phyloP scores from a whole-genome alignment of 1,140 invertebrate genomes.

The Plodia interpunctella region DNA sequence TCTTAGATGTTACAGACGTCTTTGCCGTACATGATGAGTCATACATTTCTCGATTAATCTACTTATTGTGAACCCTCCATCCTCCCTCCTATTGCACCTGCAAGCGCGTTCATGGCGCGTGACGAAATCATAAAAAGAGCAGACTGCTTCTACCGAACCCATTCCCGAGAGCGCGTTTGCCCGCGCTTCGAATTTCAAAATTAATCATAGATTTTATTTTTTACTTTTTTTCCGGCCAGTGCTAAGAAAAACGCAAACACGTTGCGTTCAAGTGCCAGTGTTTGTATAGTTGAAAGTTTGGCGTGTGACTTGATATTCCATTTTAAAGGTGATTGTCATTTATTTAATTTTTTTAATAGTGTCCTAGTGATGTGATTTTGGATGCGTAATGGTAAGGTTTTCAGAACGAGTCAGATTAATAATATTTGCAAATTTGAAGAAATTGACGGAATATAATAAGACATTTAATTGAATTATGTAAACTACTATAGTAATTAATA shows the following conservation, averaged over 20 bases:
- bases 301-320: slow-evolving; percentile 65
- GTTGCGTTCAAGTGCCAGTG: slow-evolving; percentile 69
- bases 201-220: slow-evolving; percentile 22
- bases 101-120: slow-evolving; percentile 38
- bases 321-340: slow-evolving; percentile 63
- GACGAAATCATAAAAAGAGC: slow-evolving; percentile 66
- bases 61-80: slow-evolving; percentile 17
- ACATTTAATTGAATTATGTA: too few relatives aligned
- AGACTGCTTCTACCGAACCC: slow-evolving; percentile 24
- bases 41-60: background rate
- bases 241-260: slow-evolving; percentile 47
- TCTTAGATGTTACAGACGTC: too few relatives aligned
- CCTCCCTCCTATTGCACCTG: slow-evolving; percentile 29
- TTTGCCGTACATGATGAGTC: background rate
- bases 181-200: slow-evolving; percentile 35
- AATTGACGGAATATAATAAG: too few relatives aligned
- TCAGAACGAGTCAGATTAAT: too few relatives aligned
- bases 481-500: too few relatives aligned
- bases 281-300: slow-evolving; percentile 64
- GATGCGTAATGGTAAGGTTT: slow-evolving; percentile 25
- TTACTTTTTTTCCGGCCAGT: slow-evolving; percentile 26
- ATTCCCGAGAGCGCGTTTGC: slow-evolving; percentile 44
- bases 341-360: slow-evolving; percentile 34
- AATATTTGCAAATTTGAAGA: too few relatives aligned
- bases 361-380: slow-evolving; percentile 25